These are phyloP conservation scores for Drosophila tripunctata DNA, from an alignment of 2,888 invertebrate species.

Conservation along the genomic window DNA sequence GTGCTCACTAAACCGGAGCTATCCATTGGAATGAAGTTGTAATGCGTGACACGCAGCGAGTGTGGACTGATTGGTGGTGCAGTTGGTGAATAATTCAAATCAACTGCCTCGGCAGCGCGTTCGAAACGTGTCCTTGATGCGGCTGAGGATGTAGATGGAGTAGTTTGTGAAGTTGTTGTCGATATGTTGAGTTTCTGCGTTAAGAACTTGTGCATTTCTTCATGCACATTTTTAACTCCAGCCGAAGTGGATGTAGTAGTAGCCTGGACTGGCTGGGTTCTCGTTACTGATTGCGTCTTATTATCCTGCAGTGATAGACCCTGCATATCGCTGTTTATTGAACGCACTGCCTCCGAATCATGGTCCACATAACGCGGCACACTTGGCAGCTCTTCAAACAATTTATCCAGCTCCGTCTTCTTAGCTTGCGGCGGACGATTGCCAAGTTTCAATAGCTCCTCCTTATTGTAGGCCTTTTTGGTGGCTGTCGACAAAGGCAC, in stretches of 20 bases:
- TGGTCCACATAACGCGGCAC: constrained; percentile 48
- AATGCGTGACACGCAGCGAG: neutral
- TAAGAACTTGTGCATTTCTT: neutral
- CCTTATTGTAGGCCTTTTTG: constrained; percentile 33
- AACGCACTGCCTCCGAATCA: constrained; percentile 14
- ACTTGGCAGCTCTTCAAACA: constrained; percentile 59
- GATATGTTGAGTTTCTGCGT: neutral
- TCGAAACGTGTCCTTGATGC: neutral
- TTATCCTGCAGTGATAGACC: constrained; percentile 18
- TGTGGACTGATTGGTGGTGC: constrained; percentile 10
- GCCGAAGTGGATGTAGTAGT: neutral
- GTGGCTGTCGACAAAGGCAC: constrained; percentile 18
- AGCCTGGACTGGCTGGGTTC: neutral
- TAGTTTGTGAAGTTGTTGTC: neutral
- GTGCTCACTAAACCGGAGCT: constrained; percentile 1
- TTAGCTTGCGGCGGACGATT: neutral
- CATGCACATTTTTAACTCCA: neutral
- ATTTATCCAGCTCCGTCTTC: constrained; percentile 48
- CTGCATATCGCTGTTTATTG: constrained; percentile 25
- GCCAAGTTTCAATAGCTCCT: constrained; percentile 32
- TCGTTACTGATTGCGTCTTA: neutral
- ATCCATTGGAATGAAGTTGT: constrained; percentile 9
- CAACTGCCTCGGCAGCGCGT: neutral
- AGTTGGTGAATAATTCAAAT: neutral
- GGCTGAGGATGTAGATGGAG: neutral